Conservation (phyloP, 2,888 invertebrate species). For the Eubasilissa splendida region DNA sequence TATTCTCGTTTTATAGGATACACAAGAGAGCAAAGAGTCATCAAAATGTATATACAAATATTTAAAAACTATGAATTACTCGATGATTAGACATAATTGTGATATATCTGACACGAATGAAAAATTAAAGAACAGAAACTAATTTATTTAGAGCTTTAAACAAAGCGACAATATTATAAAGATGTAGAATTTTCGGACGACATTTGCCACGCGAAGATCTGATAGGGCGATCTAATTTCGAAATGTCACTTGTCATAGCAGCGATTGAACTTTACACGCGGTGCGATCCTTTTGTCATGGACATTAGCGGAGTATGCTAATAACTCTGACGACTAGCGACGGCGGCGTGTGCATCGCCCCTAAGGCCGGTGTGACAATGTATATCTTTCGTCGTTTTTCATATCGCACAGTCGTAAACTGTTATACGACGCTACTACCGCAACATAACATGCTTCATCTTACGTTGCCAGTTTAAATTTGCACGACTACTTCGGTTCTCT, state of each 20-base stretch:
- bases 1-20: too few relatives aligned
- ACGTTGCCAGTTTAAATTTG: slow-evolving; percentile 9
- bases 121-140: too few relatives aligned
- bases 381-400: not conserved
- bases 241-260: slow-evolving; percentile 26
- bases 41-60: too few relatives aligned
- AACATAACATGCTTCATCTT: slow-evolving; percentile 18
- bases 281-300: slow-evolving; percentile 24
- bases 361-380: not conserved
- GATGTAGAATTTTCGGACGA: too few relatives aligned
- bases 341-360: slow-evolving; percentile 4
- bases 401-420: not conserved
- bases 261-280: slow-evolving; percentile 17
- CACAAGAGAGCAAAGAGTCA: too few relatives aligned
- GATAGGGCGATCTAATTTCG: slow-evolving; percentile 5
- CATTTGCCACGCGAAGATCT: not conserved
- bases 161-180: too few relatives aligned
- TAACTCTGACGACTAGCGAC: slow-evolving; percentile 17
- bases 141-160: too few relatives aligned
- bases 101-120: too few relatives aligned
- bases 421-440: slow-evolving; percentile 12
- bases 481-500: not conserved
- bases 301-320: slow-evolving; percentile 21
- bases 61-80: too few relatives aligned
- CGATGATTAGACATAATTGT: too few relatives aligned